These are phyloP conservation scores for Drosophila carrolli DNA, from an alignment of 1,140 invertebrate species.

Conservation along the genomic window DNA sequence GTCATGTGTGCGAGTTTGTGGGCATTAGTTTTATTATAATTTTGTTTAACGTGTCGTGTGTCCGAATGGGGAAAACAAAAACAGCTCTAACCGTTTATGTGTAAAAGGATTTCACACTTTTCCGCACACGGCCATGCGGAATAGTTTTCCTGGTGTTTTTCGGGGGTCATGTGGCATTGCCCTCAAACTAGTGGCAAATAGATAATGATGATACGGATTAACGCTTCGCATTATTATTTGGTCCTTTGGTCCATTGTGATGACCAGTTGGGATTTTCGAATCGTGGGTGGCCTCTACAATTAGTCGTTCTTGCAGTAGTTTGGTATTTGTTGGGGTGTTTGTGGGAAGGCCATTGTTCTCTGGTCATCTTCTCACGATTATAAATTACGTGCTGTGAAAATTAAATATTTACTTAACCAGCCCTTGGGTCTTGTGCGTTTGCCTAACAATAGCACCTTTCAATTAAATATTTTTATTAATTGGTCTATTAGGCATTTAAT, in stretches of 20 bases:
- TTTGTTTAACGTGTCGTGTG: slow-evolving; percentile 69
- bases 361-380: slow-evolving; percentile 37
- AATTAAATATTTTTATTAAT: slow-evolving; percentile 31
- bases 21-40: slow-evolving; percentile 79
- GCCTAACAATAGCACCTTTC: slow-evolving; percentile 12
- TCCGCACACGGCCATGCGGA: slow-evolving; percentile 13
- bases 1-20: slow-evolving; percentile 43
- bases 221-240: slow-evolving; percentile 68
- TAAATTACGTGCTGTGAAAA: slow-evolving; percentile 44
- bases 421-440: neutral
- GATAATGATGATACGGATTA: slow-evolving; percentile 75
- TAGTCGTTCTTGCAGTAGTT: slow-evolving; percentile 4
- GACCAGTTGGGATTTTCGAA: slow-evolving; percentile 44
- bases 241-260: slow-evolving; percentile 21
- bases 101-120: slow-evolving; percentile 81
- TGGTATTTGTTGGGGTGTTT: slow-evolving; percentile 8
- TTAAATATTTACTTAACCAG: slow-evolving; percentile 40
- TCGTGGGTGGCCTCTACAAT: slow-evolving; percentile 52
- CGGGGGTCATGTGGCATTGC: slow-evolving; percentile 52
- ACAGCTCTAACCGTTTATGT: slow-evolving; percentile 64
- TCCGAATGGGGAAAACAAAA: slow-evolving; percentile 53
- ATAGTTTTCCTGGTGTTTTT: slow-evolving; percentile 37
- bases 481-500: slow-evolving; percentile 26
- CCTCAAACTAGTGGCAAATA: slow-evolving; percentile 61
- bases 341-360: slow-evolving; percentile 29